Evolutionary conservation across 2,113 vertebrate genomes (phyloP), one percentile per base, ranked within the genome.

Genomic region (Megaceryle torquata): DNA sequence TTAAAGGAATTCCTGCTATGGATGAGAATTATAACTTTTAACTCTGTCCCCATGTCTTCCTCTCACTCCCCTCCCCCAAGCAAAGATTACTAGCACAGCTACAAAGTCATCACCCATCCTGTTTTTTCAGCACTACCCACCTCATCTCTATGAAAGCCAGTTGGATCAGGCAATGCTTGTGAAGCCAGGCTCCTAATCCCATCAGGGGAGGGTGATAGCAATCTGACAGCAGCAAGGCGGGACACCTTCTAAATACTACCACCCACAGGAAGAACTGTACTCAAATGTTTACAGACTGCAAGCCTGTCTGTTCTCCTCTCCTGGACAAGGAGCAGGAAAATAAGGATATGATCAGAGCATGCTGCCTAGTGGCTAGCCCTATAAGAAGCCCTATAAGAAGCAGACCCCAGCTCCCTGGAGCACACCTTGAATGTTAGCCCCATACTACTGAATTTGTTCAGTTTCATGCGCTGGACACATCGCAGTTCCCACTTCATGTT

Each of bases 251-350:
- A 81, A 95, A 91, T 70, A 68, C 60, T 78, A 91, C 86, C 92
- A 96, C 91, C 94, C 95, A 95, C 92, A 92, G 86, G 88, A 97
- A 86, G 88, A 84, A 84, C 10, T 86, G 75, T 86, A 54, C 64
- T 88, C 60, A 46, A 46, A 60, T 88, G 71, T 76, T 77, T 71
- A 68, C 53, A 88, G 68, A 70, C 71, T 77, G 71, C 54, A 77
- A 76, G 54, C 31, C 63, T 70, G 54, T 41, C 64, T 88, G 79
- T 48, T 76, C 61, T 68, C 51, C 37, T 51, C n/a, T 60, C 59
- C n/a, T 13, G 29, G 46, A 21, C 65, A 79, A 84, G 33, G 35
- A 78, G 65, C 60, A 71, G 77, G 69, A 77, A 94, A 94, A 84
- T 15, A 75, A 81, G 35, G 19, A 11, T 3, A 21, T 61, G 28